phyloP scores from a whole-genome alignment of 2,113 vertebrate genomes.

The Murina feae region DNA sequence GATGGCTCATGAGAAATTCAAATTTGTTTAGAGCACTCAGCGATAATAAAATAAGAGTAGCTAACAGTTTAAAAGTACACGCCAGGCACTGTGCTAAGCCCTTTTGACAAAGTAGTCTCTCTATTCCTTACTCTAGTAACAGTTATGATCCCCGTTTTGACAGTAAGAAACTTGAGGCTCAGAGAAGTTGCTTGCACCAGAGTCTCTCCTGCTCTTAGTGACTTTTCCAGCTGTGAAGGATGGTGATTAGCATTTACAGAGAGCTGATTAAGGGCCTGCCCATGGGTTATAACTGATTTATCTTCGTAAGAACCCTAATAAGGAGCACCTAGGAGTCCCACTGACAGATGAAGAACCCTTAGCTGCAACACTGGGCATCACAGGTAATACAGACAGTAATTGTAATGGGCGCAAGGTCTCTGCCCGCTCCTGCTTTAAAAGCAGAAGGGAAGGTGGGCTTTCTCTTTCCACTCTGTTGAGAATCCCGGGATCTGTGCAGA shows the following conservation, averaged over 20 bases:
- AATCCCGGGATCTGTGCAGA: neutral
- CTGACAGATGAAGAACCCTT: neutral
- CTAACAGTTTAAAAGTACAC: neutral
- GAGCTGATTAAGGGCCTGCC: neutral
- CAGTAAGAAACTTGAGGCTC: neutral
- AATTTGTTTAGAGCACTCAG: neutral
- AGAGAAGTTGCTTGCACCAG: neutral
- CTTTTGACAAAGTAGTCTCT: neutral
- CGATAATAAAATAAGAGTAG: neutral
- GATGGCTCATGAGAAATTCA: neutral
- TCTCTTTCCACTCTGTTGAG: neutral
- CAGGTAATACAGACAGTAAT: neutral
- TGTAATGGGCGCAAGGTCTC: accelerated
- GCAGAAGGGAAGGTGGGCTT: neutral
- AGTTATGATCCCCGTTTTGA: neutral
- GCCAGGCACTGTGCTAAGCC: neutral
- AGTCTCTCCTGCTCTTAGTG: neutral
- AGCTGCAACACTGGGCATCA: no score
- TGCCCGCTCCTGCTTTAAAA: neutral
- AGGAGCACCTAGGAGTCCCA: neutral
- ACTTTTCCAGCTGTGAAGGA: neutral
- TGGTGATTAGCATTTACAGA: neutral
- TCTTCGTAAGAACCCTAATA: neutral
- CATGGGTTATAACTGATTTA: neutral
- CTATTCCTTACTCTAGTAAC: neutral